Evolutionary conservation across 2,797 vertebrate genomes (phyloP).

Genomic region (Acrossocheilus fasciatus): DNA sequence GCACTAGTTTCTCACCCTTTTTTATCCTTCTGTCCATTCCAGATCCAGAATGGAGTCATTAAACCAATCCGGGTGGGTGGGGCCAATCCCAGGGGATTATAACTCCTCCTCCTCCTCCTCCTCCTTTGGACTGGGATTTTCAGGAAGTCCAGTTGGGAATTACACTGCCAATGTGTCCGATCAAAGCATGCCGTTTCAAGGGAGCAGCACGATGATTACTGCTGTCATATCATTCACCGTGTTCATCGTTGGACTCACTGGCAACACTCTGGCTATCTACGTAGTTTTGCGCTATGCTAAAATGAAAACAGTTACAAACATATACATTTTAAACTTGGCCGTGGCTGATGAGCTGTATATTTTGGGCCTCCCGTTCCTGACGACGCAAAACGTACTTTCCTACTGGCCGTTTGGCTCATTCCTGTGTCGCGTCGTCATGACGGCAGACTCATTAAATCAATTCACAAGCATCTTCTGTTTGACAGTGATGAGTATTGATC

Average conservation of each 20-base stretch:
- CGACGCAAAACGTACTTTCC: conserved; percentile 93
- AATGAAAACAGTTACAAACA: conserved; percentile 92
- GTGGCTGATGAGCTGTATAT: conserved; percentile 96
- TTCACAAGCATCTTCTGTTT: conserved; percentile 98
- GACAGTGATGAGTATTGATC: conserved; percentile 95
- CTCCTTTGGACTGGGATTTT: background rate
- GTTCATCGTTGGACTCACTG: conserved; percentile 88
- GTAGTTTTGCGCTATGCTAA: conserved; percentile 90
- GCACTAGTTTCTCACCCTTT: background rate
- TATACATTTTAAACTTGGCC: conserved; percentile 96
- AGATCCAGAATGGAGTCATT: conserved; percentile 68
- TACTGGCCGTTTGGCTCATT: conserved; percentile 97
- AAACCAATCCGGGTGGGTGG: conserved; percentile 59
- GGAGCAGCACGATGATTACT: conserved; percentile 88
- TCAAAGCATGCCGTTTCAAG: conserved; percentile 77
- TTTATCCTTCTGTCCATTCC: background rate
- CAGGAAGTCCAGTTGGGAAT: conserved; percentile 62
- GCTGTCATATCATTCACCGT: conserved; percentile 90
- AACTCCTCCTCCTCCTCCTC: conserved; percentile 58
- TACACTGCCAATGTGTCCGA: conserved; percentile 69
- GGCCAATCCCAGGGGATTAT: conserved; percentile 59
- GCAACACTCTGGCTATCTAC: conserved; percentile 95
- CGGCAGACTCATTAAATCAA: conserved; percentile 94
- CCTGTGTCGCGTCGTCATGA: conserved; percentile 95
- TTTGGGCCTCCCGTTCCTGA: conserved; percentile 93